phyloP scores from a whole-genome alignment of 2,113 vertebrate genomes.

The Rutilus rutilus region DNA sequence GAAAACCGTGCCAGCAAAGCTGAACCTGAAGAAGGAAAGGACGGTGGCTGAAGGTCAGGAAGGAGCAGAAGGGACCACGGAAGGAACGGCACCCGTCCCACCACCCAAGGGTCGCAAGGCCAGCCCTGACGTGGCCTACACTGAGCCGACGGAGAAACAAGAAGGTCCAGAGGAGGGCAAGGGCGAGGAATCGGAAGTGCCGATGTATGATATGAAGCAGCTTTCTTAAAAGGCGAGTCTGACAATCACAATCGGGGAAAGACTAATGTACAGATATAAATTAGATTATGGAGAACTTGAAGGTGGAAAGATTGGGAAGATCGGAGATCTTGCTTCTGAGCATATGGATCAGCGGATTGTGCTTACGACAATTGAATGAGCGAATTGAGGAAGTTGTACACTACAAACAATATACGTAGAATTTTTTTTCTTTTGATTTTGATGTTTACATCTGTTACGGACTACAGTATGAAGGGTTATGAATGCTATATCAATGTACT shows the following conservation, averaged over 20 bases:
- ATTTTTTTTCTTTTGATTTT: constrained; percentile 5
- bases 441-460: constrained; percentile 55
- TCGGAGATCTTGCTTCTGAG: constrained; percentile 25
- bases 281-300: constrained; percentile 15
- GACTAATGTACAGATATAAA: neutral
- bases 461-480: constrained; percentile 38
- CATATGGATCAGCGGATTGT: constrained; percentile 6
- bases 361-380: constrained; percentile 7
- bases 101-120: constrained; percentile 79
- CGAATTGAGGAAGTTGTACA: constrained; percentile 42
- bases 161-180: constrained; percentile 74
- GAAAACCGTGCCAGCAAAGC: constrained; percentile 85
- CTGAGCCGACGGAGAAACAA: constrained; percentile 77
- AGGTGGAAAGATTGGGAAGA: constrained; percentile 29
- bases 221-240: constrained; percentile 70
- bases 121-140: constrained; percentile 74
- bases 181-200: constrained; percentile 79
- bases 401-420: neutral
- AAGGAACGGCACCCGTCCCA: constrained; percentile 73
- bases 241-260: constrained; percentile 26
- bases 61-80: constrained; percentile 76
- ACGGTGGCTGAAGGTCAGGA: constrained; percentile 84
- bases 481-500: constrained; percentile 31
- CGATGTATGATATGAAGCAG: constrained; percentile 88
- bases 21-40: constrained; percentile 85